Conservation (phyloP, 2,888 invertebrate genomes). For the Acanthacorydalis orientalis region DNA sequence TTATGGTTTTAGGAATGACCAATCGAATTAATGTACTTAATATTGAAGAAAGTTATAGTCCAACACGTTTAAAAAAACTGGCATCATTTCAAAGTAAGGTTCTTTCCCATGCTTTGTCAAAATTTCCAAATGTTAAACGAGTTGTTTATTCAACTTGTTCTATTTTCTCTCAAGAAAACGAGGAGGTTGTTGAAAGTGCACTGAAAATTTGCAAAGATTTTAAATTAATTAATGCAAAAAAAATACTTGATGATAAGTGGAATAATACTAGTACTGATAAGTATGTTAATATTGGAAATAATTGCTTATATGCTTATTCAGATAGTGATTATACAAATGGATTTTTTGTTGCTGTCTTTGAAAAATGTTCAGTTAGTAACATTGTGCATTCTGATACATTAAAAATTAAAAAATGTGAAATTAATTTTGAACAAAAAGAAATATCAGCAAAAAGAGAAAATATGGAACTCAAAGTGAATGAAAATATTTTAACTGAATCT, state of each 20-base stretch:
- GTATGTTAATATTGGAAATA: slow-evolving; percentile 46
- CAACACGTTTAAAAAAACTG: slow-evolving; percentile 41
- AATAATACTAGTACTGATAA: slow-evolving; percentile 41
- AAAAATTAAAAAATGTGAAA: too few species aligned
- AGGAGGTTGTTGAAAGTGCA: slow-evolving; percentile 66
- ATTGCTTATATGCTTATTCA: slow-evolving; percentile 64
- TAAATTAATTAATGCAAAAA: slow-evolving; percentile 42
- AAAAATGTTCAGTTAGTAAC: slow-evolving; percentile 17
- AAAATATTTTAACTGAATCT: too few species aligned
- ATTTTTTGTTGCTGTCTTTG: slow-evolving; percentile 88
- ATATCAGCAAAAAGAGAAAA: too few species aligned
- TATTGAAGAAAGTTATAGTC: slow-evolving; percentile 27
- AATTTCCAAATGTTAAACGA: slow-evolving; percentile 66
- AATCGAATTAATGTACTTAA: slow-evolving; percentile 33
- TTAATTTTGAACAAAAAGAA: too few species aligned
- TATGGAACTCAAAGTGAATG: too few species aligned
- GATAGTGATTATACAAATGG: slow-evolving; percentile 74
- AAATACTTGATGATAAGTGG: slow-evolving; percentile 47
- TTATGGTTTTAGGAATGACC: slow-evolving; percentile 34
- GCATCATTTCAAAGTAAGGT: slow-evolving; percentile 70
- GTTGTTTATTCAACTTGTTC: slow-evolving; percentile 97
- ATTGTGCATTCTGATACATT: too few species aligned
- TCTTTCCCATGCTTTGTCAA: slow-evolving; percentile 66
- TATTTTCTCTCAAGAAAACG: slow-evolving; percentile 77
- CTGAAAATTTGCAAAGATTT: slow-evolving; percentile 39